Conservation (phyloP, 2,888 invertebrate species). For the Aphrophora alni region DNA sequence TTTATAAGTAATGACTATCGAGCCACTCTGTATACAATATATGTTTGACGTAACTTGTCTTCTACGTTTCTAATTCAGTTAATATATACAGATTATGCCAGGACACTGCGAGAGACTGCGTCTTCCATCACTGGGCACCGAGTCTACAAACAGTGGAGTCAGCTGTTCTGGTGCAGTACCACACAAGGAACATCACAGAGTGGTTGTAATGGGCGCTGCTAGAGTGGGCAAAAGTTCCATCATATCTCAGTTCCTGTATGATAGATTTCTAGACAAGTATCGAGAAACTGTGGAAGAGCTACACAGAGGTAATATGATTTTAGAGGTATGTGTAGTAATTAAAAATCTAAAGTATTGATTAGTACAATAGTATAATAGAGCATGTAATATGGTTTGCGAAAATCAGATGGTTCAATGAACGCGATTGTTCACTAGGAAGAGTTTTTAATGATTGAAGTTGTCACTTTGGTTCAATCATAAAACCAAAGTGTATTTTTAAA, state of each 20-base stretch:
- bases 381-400: too few species aligned
- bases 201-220: constrained; percentile 59
- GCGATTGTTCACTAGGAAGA: too few species aligned
- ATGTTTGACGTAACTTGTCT: too few species aligned
- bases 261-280: constrained; percentile 63
- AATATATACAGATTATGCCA: constrained; percentile 44
- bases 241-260: constrained; percentile 66
- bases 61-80: not conserved
- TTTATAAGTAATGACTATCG: too few species aligned
- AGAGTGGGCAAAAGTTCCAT: constrained; percentile 68
- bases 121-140: constrained; percentile 50
- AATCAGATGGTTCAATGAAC: too few species aligned
- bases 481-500: too few species aligned
- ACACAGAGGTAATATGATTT: constrained; percentile 59
- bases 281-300: constrained; percentile 70
- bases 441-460: too few species aligned
- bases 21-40: too few species aligned
- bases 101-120: constrained; percentile 48
- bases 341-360: too few species aligned
- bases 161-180: constrained; percentile 36
- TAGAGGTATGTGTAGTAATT: too few species aligned
- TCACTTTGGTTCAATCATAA: too few species aligned
- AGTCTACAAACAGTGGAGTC: constrained; percentile 42
- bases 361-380: too few species aligned
- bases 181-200: constrained; percentile 52